Evolutionary conservation across 2,797 vertebrate genomes (phyloP).

Genomic region (Coranthus polyacanthus): DNA sequence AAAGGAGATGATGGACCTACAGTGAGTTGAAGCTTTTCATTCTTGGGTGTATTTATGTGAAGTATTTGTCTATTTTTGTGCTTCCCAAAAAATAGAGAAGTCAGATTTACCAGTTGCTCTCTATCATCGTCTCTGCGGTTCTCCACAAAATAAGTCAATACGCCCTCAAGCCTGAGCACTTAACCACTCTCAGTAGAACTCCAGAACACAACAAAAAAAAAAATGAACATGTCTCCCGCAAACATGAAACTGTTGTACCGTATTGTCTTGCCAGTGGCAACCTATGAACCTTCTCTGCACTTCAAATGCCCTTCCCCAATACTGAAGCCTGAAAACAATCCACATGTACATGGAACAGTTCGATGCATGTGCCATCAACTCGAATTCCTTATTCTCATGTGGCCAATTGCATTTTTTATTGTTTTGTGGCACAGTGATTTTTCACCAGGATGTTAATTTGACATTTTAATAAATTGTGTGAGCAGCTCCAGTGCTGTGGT

Average conservation of each 20-base stretch:
- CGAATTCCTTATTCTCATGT: constrained; percentile 75
- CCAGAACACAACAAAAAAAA: constrained; percentile 56
- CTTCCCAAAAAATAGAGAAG: constrained; percentile 35
- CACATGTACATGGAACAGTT: constrained; percentile 57
- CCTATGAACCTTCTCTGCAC: constrained; percentile 58
- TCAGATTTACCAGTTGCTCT: constrained; percentile 53
- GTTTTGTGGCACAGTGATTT: constrained; percentile 83
- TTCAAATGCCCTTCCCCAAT: constrained; percentile 42
- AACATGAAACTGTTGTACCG: constrained; percentile 65
- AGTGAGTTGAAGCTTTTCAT: constrained; percentile 85
- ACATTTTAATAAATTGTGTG: constrained; percentile 88
- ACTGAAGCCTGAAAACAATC: constrained; percentile 56
- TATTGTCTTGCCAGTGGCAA: constrained; percentile 71
- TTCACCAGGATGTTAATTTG: constrained; percentile 87
- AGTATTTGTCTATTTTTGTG: constrained; percentile 51
- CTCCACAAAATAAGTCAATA: constrained; percentile 64
- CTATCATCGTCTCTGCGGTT: constrained; percentile 60
- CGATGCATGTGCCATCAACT: constrained; percentile 53
- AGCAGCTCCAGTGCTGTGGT: constrained; percentile 70
- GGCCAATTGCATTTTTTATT: constrained; percentile 82
- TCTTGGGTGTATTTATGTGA: constrained; percentile 51
- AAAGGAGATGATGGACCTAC: constrained; percentile 93
- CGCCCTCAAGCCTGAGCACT: constrained; percentile 65
- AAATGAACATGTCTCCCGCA: constrained; percentile 62
- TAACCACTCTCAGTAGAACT: constrained; percentile 67